Conservation (phyloP, 2,888 invertebrate species). For the Melinaea menophilus region DNA sequence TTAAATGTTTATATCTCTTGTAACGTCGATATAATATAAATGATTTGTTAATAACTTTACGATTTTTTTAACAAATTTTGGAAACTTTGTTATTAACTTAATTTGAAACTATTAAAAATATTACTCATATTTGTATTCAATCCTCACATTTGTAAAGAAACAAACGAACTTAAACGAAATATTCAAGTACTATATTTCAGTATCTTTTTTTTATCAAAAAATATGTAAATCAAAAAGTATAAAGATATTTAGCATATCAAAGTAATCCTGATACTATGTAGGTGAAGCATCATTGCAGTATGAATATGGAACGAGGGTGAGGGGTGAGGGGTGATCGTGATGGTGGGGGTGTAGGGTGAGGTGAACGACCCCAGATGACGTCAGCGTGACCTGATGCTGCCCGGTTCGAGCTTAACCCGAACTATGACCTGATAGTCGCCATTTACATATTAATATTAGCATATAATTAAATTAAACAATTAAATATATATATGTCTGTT, state of each 20-base stretch:
- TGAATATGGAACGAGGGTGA: slow-evolving; percentile 56
- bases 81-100: too few species aligned
- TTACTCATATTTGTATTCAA: too few species aligned
- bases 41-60: too few species aligned
- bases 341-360: slow-evolving; percentile 43
- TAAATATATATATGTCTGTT: background rate
- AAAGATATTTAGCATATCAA: slow-evolving; percentile 21
- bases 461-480: background rate
- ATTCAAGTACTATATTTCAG: background rate
- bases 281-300: slow-evolving; percentile 44
- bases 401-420: slow-evolving; percentile 66
- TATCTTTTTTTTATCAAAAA: background rate
- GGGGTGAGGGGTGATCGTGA: slow-evolving; percentile 35
- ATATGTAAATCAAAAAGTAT: slow-evolving; percentile 1
- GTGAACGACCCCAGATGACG: slow-evolving; percentile 69
- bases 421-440: slow-evolving; percentile 56
- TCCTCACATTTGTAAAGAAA: background rate
- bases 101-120: too few species aligned
- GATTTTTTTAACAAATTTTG: too few species aligned
- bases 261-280: slow-evolving; percentile 28
- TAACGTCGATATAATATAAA: too few species aligned
- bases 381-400: slow-evolving; percentile 79
- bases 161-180: background rate
- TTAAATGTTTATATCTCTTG: too few species aligned
- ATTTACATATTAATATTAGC: slow-evolving; percentile 21